These are phyloP conservation scores for Linhomoeus sp. DNA, from an alignment of 2,888 invertebrate genomes.

Conservation along the genomic window DNA sequence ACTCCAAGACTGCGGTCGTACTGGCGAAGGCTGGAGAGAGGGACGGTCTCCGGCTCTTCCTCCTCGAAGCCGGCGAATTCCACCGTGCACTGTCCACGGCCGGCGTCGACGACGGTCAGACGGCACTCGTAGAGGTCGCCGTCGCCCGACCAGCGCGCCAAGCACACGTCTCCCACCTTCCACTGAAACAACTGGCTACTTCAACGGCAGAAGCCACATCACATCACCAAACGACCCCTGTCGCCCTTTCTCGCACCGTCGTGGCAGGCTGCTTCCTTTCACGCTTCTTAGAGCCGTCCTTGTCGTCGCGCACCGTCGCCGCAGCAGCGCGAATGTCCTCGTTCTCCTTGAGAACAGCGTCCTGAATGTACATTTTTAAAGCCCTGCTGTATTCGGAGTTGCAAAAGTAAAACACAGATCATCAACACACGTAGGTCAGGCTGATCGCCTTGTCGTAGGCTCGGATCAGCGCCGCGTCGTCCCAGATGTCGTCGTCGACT, in stretches of 20 bases:
- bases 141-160: conserved; percentile 78
- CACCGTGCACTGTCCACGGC: too few relatives aligned
- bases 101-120: conserved; percentile 7
- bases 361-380: too few relatives aligned
- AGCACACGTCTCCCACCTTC: conserved; percentile 66
- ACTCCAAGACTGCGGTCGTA: background rate
- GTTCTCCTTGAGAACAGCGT: too few relatives aligned
- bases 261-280: too few relatives aligned
- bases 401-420: background rate
- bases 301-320: too few relatives aligned
- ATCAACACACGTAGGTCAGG: conserved; percentile 39
- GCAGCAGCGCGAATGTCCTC: too few relatives aligned
- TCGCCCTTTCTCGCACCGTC: too few relatives aligned
- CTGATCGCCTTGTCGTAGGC: conserved; percentile 58
- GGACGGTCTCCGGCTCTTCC: background rate
- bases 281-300: too few relatives aligned
- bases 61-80: conserved; percentile 10
- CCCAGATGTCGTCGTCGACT: conserved; percentile 46
- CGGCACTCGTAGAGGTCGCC: conserved; percentile 42
- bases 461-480: conserved; percentile 54
- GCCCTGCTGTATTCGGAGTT: background rate
- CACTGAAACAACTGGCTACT: conserved; percentile 12
- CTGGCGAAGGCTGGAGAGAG: too few relatives aligned
- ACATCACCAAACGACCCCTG: too few relatives aligned
- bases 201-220: too few relatives aligned